phyloP scores from a whole-genome alignment of 2,113 vertebrate species.

The Haplochromis vanheusdeni region DNA sequence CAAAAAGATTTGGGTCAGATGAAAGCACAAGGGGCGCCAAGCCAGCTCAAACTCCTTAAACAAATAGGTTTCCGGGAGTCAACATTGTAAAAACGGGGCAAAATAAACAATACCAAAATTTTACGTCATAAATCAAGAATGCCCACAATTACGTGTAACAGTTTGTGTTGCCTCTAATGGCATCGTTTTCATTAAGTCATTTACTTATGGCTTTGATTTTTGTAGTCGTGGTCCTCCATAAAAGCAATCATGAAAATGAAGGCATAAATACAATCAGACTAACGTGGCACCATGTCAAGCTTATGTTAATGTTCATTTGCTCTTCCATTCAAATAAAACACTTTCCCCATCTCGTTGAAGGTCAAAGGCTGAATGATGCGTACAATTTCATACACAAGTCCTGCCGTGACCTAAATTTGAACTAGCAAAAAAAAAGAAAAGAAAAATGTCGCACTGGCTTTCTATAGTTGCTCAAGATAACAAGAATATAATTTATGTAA shows the following conservation, averaged over 20 bases:
- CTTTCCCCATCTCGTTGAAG: background rate
- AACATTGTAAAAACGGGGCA: background rate
- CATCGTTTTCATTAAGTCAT: background rate
- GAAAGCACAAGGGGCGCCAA: background rate
- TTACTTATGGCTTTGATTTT: background rate
- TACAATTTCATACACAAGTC: background rate
- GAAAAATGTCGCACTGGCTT: background rate
- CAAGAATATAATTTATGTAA: conserved; percentile 6
- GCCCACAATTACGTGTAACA: background rate
- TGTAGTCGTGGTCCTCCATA: background rate
- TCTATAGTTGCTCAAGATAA: background rate
- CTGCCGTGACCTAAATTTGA: background rate
- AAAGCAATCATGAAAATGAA: background rate
- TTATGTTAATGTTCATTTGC: background rate
- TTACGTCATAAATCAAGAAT: background rate
- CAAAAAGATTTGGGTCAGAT: background rate
- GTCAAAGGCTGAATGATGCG: background rate
- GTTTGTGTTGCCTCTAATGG: background rate
- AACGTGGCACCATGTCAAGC: background rate
- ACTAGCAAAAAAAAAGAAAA: background rate
- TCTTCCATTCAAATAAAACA: background rate
- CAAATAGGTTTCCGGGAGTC: background rate
- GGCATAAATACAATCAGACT: background rate
- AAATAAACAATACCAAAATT: background rate
- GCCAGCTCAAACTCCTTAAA: background rate